A percentile compares a stretch with the other conserved stretches of the same genome.
phyloP scores from a whole-genome alignment of 2,113 vertebrate genomes.

The Rattus norvegicus region DNA sequence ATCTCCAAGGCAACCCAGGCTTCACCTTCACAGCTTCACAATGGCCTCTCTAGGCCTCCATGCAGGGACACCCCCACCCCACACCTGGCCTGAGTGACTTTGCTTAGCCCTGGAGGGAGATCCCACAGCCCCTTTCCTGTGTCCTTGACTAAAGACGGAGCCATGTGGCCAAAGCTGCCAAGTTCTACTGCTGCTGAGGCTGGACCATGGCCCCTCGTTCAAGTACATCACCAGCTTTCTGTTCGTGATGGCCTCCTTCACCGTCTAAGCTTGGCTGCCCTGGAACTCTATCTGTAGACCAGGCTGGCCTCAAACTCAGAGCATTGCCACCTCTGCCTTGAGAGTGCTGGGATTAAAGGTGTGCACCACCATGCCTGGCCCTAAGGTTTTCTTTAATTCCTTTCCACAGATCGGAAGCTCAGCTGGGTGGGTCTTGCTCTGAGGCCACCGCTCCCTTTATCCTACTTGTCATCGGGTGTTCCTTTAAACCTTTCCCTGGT shows the following conservation, averaged over 20 bases:
- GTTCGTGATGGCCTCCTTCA: too few relatives aligned
- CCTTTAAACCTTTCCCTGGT: not conserved
- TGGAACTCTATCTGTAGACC: not conserved
- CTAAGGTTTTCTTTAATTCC: not conserved
- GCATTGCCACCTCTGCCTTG: not conserved
- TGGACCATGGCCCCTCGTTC: not conserved
- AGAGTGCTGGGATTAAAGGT: not conserved
- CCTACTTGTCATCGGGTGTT: not conserved
- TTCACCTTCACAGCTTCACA: not conserved
- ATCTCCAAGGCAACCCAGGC: not conserved
- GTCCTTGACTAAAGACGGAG: not conserved
- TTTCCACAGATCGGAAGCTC: not conserved
- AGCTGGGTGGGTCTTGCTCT: not conserved
- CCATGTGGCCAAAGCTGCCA: not conserved
- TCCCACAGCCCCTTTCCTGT: not conserved
- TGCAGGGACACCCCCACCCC: not conserved
- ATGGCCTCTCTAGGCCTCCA: not conserved
- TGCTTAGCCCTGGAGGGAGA: not conserved
- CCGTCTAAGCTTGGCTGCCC: too few relatives aligned
- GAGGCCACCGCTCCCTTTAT: not conserved
- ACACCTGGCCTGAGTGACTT: not conserved
- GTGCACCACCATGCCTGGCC: not conserved
- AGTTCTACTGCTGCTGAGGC: not conserved
- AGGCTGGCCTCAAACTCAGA: not conserved
- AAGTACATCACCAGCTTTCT: not conserved